Percentiles rank a stretch among this genome's conserved stretches.
Conservation (phyloP, 1,140 invertebrate genomes). For the Hypothenemus hampei region DNA sequence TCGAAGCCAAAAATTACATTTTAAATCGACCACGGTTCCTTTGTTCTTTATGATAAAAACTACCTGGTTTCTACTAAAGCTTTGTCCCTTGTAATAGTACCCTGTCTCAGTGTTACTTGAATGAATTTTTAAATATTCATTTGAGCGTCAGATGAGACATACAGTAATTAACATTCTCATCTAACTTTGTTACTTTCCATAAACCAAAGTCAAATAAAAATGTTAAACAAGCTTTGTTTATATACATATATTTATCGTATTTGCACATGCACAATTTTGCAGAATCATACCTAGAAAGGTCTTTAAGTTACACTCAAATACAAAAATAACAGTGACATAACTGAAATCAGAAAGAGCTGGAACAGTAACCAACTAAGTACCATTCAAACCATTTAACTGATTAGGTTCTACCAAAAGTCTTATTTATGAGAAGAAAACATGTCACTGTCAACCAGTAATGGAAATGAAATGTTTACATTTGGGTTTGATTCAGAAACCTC, state of each 20-base stretch:
- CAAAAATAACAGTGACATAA: background rate
- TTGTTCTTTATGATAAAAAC: too few species aligned
- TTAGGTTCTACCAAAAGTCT: background rate
- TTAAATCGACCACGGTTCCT: too few species aligned
- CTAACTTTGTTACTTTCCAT: background rate
- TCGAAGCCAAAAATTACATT: too few species aligned
- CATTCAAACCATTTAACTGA: background rate
- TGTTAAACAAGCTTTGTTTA: background rate
- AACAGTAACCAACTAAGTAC: background rate
- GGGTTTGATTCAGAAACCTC: background rate
- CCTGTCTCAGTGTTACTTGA: slow-evolving; percentile 8
- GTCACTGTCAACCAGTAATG: background rate
- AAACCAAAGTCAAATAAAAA: background rate
- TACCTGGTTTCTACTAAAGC: too few species aligned
- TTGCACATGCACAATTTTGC: background rate
- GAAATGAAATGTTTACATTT: background rate
- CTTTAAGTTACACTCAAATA: background rate
- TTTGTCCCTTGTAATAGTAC: too few species aligned
- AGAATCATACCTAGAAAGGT: background rate
- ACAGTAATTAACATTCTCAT: slow-evolving; percentile 6
- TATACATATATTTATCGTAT: background rate
- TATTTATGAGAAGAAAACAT: background rate
- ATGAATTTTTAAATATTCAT: background rate
- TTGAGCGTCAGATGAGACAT: slow-evolving; percentile 10
- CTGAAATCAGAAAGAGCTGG: background rate